phyloP scores from a whole-genome alignment of 2,113 vertebrate species.

The Cheirogaleus medius region DNA sequence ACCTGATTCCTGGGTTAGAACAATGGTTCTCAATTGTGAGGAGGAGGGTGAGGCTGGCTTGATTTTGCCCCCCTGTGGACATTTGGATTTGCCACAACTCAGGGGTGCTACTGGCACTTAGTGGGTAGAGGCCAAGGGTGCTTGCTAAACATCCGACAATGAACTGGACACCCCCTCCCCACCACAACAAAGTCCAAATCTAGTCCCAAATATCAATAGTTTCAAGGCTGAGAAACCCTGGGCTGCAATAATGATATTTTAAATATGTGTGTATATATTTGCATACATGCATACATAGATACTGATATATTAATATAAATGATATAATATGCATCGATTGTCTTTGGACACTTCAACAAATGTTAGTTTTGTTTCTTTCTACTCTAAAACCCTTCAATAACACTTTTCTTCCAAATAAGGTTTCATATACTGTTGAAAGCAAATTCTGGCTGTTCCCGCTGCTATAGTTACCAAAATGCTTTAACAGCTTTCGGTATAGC shows the following conservation, averaged over 20 bases:
- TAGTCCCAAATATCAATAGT: not conserved
- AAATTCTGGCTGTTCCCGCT: not conserved
- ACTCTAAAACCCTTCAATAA: not conserved
- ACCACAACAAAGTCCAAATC: not conserved
- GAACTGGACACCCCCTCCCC: not conserved
- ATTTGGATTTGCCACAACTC: not conserved
- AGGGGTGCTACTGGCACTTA: not conserved
- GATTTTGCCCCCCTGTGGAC: not conserved
- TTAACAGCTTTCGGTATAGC: not conserved
- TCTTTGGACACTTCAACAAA: not conserved
- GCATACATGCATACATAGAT: not conserved
- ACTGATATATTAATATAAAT: not conserved
- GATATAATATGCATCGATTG: not conserved
- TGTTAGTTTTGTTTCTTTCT: not conserved
- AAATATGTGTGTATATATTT: not conserved
- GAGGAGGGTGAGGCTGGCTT: not conserved
- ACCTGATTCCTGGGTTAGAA: not conserved
- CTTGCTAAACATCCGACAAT: not conserved
- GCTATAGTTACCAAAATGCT: not conserved
- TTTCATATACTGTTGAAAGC: not conserved
- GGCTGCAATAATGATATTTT: not conserved
- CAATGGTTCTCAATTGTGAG: not conserved
- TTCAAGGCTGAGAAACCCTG: not conserved
- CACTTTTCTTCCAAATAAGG: not conserved
- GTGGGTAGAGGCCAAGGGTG: not conserved